A percentile compares a stretch with the other conserved stretches of the same genome.
phyloP scores from a whole-genome alignment of 2,113 vertebrate genomes.

The Hippocampus zosterae region DNA sequence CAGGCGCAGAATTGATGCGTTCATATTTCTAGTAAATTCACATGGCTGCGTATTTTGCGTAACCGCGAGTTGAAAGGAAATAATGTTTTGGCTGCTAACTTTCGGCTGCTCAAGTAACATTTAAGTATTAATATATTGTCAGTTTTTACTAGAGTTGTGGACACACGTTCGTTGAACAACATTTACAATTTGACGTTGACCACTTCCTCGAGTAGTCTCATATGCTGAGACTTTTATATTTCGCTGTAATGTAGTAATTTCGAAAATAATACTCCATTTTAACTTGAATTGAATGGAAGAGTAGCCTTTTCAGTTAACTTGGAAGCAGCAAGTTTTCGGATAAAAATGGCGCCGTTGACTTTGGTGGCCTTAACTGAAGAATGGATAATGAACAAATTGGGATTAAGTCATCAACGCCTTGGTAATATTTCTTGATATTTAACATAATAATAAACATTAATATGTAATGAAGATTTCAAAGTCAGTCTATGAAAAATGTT shows the following conservation, averaged over 20 bases:
- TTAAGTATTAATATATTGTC: background rate
- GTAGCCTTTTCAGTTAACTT: too few species aligned
- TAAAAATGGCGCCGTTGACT: slow-evolving; percentile 69
- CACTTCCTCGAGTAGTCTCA: background rate
- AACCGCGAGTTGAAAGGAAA: background rate
- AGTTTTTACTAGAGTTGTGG: background rate
- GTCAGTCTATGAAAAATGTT: background rate
- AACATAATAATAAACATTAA: rapidly evolving
- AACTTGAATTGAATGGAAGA: too few species aligned
- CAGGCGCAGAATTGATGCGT: slow-evolving; percentile 40
- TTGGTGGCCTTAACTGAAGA: slow-evolving; percentile 69
- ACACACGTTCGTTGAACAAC: background rate
- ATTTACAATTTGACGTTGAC: background rate
- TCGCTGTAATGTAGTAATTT: background rate
- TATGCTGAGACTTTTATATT: background rate
- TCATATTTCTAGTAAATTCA: background rate
- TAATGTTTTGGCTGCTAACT: background rate
- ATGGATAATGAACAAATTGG: slow-evolving; percentile 68
- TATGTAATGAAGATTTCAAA: background rate
- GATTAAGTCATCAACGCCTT: slow-evolving; percentile 63
- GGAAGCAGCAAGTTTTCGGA: too few species aligned
- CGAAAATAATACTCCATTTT: too few species aligned
- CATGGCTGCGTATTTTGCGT: background rate
- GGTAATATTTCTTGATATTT: slow-evolving; percentile 55
- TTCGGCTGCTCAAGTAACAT: background rate